A percentile compares a stretch with the other conserved stretches of the same genome.
Conservation (phyloP, 2,113 vertebrate species). For the Pyrgilauda ruficollis region DNA sequence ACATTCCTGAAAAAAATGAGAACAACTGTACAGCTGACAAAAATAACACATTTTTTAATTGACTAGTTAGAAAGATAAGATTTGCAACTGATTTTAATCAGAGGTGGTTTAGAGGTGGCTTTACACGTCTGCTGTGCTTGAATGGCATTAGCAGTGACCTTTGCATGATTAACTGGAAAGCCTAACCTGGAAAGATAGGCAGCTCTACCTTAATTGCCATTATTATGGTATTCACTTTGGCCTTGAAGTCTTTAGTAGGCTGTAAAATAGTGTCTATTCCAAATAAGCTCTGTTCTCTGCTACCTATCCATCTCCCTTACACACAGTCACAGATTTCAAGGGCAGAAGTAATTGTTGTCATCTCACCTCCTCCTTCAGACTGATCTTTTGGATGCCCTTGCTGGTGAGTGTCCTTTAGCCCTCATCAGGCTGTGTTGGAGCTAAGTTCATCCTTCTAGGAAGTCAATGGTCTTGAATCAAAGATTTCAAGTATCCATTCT, state of each 20-base stretch:
- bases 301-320: background rate
- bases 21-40: background rate
- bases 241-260: conserved; percentile 10
- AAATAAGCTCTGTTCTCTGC: background rate
- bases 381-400: background rate
- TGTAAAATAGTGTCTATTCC: background rate
- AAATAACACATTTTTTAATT: background rate
- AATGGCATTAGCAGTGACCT: conserved; percentile 20
- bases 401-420: background rate
- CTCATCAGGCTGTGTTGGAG: background rate
- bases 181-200: background rate
- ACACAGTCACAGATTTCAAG: background rate
- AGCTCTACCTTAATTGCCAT: conserved; percentile 37
- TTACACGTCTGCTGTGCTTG: conserved; percentile 18
- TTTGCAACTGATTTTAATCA: background rate
- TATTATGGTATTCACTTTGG: conserved; percentile 20
- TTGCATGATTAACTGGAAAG: conserved; percentile 9
- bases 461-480: background rate
- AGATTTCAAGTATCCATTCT: background rate
- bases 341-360: background rate
- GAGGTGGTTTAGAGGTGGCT: conserved; percentile 16
- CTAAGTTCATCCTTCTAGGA: background rate
- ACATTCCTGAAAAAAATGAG: background rate
- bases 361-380: background rate
- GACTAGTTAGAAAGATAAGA: background rate